Evolutionary conservation across 2,113 vertebrate species (phyloP), one percentile per base, ranked within the genome.

Genomic region (Oncorhynchus masou): DNA sequence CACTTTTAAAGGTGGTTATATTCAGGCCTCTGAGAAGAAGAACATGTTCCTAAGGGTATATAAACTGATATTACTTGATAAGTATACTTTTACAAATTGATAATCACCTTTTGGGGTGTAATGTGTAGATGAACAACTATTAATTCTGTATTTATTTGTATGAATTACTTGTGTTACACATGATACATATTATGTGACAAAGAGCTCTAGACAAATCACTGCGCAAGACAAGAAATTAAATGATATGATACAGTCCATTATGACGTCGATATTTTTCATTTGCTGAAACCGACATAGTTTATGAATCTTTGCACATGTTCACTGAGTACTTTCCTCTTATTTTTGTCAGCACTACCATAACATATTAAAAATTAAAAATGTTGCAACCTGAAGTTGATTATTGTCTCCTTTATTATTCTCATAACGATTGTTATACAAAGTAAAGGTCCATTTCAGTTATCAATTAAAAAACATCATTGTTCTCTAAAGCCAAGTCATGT

Each of bases 1-100:
- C 89, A 86, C 82, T 91, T 91, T 94, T 92, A 92, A 93, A 90
- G 94, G 71, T 88, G 71, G 88, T 81, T 89, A 91, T 92, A 93
- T 91, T 81, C 88, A 92, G 69, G 85, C 80, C 79, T 84, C 84
- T 81, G 84, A 75, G 57, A 83, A 80, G 66, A 88, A 77, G 66
- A 65, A 83, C 81, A 88, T 48, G 51, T 82, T 39, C 48, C 73
- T 64, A 75, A 57, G 74, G 86, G 16, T 85, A 86, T 88, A 81
- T 83, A 76, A 83, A 78, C 77, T 70, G 45, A 79, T 79, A 86
- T 74, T 76, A 85, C 20, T 75, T 85, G 66, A 76, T 76, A 83
- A 69, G 75, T 75, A 87, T 84, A 84, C 86, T 87, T 87, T 84
- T 71, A 77, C 65, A 78, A 84, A 82, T 79, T 86, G 80, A 84